Percentiles rank a stretch among this genome's conserved stretches.
phyloP scores from a whole-genome alignment of 2,113 vertebrate species.

The Notothenia coriiceps region DNA sequence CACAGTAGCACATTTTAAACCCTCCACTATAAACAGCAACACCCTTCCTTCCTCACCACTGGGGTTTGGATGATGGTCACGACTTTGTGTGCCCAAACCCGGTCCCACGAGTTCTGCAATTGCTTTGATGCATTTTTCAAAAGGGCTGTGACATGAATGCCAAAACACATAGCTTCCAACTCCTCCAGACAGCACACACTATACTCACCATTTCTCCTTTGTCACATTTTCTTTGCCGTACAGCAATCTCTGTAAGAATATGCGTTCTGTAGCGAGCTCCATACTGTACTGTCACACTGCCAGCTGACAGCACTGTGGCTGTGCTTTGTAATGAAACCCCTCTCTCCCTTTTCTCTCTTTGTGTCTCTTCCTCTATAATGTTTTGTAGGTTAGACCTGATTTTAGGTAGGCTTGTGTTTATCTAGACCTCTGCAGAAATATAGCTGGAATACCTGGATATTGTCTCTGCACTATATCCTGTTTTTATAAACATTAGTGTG shows the following conservation, averaged over 20 bases:
- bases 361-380: not conserved
- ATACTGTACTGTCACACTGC: slow-evolving; percentile 41
- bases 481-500: not conserved
- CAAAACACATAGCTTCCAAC: slow-evolving; percentile 67
- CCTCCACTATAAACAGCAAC: slow-evolving; percentile 48
- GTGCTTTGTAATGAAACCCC: slow-evolving; percentile 33
- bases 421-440: not conserved
- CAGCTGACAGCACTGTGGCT: slow-evolving; percentile 59
- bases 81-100: slow-evolving; percentile 73
- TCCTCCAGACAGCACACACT: slow-evolving; percentile 68
- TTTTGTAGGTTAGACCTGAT: slow-evolving; percentile 35
- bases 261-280: slow-evolving; percentile 51
- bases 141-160: slow-evolving; percentile 78
- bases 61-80: slow-evolving; percentile 75
- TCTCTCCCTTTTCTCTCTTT: not conserved
- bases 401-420: slow-evolving; percentile 29
- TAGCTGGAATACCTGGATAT: not conserved
- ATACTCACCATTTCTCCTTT: slow-evolving; percentile 60
- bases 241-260: slow-evolving; percentile 48
- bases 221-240: slow-evolving; percentile 56
- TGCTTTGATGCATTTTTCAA: slow-evolving; percentile 85
- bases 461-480: slow-evolving; percentile 1
- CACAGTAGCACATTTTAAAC: slow-evolving; percentile 54
- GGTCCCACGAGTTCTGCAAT: slow-evolving; percentile 66
- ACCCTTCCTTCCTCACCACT: slow-evolving; percentile 45